A percentile compares a stretch with the other conserved stretches of the same genome.
These are phyloP conservation scores for Porites lobata DNA, from an alignment of 92 coral and sea anemone species.

Conservation along the genomic window DNA sequence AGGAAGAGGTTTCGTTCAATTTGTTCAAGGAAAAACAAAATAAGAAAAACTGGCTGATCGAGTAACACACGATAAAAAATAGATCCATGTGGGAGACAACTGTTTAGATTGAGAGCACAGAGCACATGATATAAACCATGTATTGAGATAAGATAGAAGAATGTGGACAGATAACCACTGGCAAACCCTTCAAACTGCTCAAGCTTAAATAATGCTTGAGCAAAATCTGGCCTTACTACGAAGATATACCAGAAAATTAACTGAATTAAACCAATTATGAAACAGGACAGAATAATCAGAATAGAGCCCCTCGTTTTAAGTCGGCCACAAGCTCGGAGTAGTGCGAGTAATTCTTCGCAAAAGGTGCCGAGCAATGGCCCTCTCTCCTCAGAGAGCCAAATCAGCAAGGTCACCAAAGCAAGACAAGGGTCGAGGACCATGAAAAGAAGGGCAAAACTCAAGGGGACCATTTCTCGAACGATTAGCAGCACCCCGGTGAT, in stretches of 20 bases:
- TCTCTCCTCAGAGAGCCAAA: slow-evolving; percentile 10
- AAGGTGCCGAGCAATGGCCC: not conserved
- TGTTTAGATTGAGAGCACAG: slow-evolving; percentile 12
- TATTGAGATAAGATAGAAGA: slow-evolving; percentile 6
- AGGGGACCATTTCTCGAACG: slow-evolving; percentile 17
- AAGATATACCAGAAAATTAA: slow-evolving; percentile 9
- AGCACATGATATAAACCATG: slow-evolving; percentile 16
- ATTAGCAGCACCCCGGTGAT: slow-evolving; percentile 5
- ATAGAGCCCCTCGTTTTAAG: slow-evolving; percentile 18
- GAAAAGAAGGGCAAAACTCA: not conserved
- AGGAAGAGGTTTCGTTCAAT: slow-evolving; percentile 25
- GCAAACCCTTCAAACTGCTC: not conserved
- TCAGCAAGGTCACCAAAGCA: not conserved
- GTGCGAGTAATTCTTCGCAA: not conserved
- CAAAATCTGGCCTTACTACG: slow-evolving; percentile 18
- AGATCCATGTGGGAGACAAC: not conserved
- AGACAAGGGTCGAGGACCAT: slow-evolving; percentile 2
- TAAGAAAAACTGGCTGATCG: not conserved
- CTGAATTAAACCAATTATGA: slow-evolving; percentile 7
- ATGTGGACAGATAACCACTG: not conserved
- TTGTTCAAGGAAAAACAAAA: slow-evolving; percentile 22
- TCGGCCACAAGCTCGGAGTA: not conserved
- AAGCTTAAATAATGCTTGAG: not conserved
- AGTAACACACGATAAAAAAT: slow-evolving; percentile 4
- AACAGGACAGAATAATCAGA: not conserved